A percentile compares a stretch with the other conserved stretches of the same genome.
Conservation (phyloP, 2,113 vertebrate genomes). For the Elephas maximus region DNA sequence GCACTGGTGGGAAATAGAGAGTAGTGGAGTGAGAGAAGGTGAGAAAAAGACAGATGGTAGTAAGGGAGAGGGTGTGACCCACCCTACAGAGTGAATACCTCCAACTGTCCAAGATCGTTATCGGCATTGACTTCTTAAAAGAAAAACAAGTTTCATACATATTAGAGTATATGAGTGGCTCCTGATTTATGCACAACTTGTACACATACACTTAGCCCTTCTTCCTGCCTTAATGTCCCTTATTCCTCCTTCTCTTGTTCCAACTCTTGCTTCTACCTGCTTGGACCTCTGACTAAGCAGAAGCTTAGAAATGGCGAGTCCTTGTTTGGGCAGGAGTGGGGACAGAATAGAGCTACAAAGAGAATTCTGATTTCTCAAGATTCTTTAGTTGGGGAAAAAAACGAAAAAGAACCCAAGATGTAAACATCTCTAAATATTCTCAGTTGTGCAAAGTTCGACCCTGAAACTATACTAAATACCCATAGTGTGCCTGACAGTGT, state of each 20-base stretch:
- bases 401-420: constrained; percentile 13
- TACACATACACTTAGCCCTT: neutral
- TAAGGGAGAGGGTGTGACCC: neutral
- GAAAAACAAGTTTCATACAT: neutral
- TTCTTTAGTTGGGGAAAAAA: neutral
- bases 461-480: neutral
- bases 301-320: neutral
- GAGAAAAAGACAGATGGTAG: neutral
- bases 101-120: constrained; percentile 8
- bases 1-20: neutral
- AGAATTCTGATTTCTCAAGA: constrained; percentile 25
- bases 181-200: neutral
- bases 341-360: neutral
- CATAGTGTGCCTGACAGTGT: neutral
- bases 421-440: constrained; percentile 14
- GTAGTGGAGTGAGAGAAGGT: neutral
- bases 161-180: neutral
- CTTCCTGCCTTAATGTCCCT: neutral
- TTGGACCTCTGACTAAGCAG: constrained; percentile 4
- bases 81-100: neutral
- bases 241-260: neutral
- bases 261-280: neutral
- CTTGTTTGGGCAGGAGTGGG: neutral
- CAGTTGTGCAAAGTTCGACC: neutral
- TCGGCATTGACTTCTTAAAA: neutral